Evolutionary conservation across 2,797 vertebrate species (phyloP), one percentile per base, ranked within the genome.

Genomic region (Centropyge bicolor): DNA sequence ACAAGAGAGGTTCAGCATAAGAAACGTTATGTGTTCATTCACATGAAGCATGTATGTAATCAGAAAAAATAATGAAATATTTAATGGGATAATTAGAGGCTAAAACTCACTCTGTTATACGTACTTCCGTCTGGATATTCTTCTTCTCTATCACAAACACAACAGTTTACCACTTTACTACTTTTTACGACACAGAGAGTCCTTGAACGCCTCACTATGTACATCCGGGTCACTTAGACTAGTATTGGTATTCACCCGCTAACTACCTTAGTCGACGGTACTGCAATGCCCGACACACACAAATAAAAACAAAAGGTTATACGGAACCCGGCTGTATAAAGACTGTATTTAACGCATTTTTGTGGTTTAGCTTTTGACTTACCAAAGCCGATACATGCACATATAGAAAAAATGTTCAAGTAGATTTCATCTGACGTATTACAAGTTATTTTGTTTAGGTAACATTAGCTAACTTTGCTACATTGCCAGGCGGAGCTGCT

Each of bases 181-280:
- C n/a, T n/a, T n/a, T n/a, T n/a, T n/a, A n/a, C n/a, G n/a, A n/a
- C n/a, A n/a, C n/a, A 1, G 0, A 3, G 13, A 16, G 84, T 5
- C 0, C 72, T 0, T 74, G 59, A 90, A 89, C 24, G 79, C 59
- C 2, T 68, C 92, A 87, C 2, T 0, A 0, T 62, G 2, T 59
- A 3, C 85, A 82, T 92, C 90, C 88, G 91, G 92, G 87, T 88
- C 72, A 85, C 38, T 45, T 0, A 8, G 6, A 7, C 8, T 74
- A n/a, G n/a, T n/a, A n/a, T n/a, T n/a, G n/a, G n/a, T n/a, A 62
- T 59, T n/a, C 0, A 69, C 35, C 69, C 16, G 74, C 60, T 54
- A 40, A 13, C 35, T 64, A 57, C 66, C 62, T 22, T 60, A 72
- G 62, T 38, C 22, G 0, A 0, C 5, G 43, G 16, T 11, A 38